Base-by-base conservation (phyloP, 1,140 invertebrate genomes). In the Wasmannia auropunctata region DNA sequence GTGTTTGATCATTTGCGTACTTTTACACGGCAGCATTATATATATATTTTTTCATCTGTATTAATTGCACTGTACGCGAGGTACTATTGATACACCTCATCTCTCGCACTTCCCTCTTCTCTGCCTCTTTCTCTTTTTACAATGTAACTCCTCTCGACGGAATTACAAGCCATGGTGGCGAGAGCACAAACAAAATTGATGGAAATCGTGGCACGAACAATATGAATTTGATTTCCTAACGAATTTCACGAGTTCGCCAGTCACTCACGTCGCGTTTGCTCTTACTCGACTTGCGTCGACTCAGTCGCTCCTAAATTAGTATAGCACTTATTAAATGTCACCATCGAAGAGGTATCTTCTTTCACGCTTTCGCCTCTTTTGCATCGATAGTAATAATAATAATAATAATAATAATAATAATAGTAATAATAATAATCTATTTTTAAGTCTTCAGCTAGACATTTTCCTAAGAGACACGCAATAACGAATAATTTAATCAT, bases 391-490 rank as follows among this genome's bases (percentile, higher is more conserved):
- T 76, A 49, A 49, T 56, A n/a, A 49, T 54, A 25, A 77, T 77
- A 79, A 79, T 49, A 69, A 43, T 54, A 49, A 81, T 74, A 25
- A 77, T 77, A 79, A 79, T 49, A 69, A 43, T 54, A 49, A 81
- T 74, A n/a, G 43, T 54, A 25, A 77, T 77, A 79, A 79, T 49
- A 69, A 43, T 54, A 49, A 81, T 74, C 74, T 62, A 46, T 72
- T n/a, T 81, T 75, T 81, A 74, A 85, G 70, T 90, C 51, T 72
- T 91, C 77, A 56, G 62, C 90, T 92, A 92, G 75, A 92, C 87
- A 92, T 88, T 46, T 83, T 89, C 90, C 91, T 92, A 92, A 87
- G 85, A 89, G 86, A 93, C 91, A 92, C 90, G 87, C 86, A 92
- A 92, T 88, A 91, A 91, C 67, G 87, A 92, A 88, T 90, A 90